Evolutionary conservation across 2,113 vertebrate genomes (phyloP).

Genomic region (Epinephelus fuscoguttatus): DNA sequence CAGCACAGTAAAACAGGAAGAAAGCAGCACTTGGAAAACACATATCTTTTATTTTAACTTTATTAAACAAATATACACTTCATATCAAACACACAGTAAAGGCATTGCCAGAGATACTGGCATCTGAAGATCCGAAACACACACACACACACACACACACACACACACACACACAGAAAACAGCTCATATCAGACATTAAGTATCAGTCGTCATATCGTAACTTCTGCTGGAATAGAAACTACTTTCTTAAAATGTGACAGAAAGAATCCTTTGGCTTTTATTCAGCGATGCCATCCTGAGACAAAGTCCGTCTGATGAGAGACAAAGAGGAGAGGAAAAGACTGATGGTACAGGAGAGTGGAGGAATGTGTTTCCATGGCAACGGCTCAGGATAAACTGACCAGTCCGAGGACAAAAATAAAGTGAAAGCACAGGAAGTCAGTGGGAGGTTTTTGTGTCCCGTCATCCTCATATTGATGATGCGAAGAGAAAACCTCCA

Average conservation of each 20-base stretch:
- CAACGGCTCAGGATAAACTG: conserved; percentile 27
- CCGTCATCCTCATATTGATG: background rate
- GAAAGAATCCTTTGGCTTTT: conserved; percentile 29
- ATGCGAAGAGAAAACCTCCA: background rate
- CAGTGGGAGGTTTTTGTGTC: background rate
- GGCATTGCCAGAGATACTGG: background rate
- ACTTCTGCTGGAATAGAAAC: background rate
- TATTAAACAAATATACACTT: conserved; percentile 57
- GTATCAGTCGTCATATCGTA: background rate
- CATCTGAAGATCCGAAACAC: background rate
- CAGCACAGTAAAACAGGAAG: background rate
- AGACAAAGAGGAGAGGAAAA: background rate
- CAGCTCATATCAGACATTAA: background rate
- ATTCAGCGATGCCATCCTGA: conserved; percentile 35
- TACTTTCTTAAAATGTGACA: background rate
- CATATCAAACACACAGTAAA: conserved; percentile 48
- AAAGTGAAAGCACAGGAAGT: background rate
- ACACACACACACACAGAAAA: background rate
- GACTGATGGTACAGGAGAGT: background rate
- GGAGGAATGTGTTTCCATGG: conserved; percentile 42
- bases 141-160: background rate
- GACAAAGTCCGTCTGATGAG: conserved; percentile 20
- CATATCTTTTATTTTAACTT: conserved; percentile 29
- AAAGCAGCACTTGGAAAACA: background rate
- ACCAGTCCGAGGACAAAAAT: background rate